Conservation (phyloP, 2,888 invertebrate genomes). For the Drosophila mimica region DNA sequence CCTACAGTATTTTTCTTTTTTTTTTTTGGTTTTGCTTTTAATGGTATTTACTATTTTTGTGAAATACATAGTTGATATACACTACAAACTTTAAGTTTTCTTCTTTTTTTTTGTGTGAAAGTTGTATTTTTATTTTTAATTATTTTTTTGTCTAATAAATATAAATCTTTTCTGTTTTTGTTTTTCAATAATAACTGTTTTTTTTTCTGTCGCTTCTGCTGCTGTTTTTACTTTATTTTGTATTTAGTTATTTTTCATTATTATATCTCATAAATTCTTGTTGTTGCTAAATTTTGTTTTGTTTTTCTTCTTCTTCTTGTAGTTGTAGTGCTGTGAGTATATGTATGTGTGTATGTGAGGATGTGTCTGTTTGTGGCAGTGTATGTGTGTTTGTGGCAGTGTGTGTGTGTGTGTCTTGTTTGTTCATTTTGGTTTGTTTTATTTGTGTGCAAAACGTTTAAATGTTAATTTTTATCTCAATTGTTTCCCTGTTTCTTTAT, state of each 20-base stretch:
- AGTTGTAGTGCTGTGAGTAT: conserved; percentile 40
- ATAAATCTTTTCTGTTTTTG: conserved; percentile 57
- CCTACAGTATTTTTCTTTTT: conserved; percentile 59
- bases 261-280: conserved; percentile 81
- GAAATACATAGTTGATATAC: conserved; percentile 75
- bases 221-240: conserved; percentile 53
- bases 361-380: conserved; percentile 40
- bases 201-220: conserved; percentile 43
- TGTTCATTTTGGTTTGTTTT: conserved; percentile 28
- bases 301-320: conserved; percentile 47
- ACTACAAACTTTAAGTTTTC: conserved; percentile 72
- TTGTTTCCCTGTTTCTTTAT: conserved; percentile 83
- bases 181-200: conserved; percentile 54
- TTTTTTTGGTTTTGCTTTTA: conserved; percentile 37
- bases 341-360: conserved; percentile 31
- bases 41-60: conserved; percentile 64
- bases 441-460: conserved; percentile 71
- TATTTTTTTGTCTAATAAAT: conserved; percentile 71
- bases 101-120: conserved; percentile 40
- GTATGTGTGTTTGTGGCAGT: conserved; percentile 20
- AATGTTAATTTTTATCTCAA: conserved; percentile 81
- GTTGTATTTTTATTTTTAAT: conserved; percentile 33
- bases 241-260: conserved; percentile 67
- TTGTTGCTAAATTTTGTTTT: conserved; percentile 81
- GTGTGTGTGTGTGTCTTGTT: conserved; percentile 31